phyloP scores from a whole-genome alignment of 1,140 invertebrate genomes.

The Caenorhabditis briggsae region DNA sequence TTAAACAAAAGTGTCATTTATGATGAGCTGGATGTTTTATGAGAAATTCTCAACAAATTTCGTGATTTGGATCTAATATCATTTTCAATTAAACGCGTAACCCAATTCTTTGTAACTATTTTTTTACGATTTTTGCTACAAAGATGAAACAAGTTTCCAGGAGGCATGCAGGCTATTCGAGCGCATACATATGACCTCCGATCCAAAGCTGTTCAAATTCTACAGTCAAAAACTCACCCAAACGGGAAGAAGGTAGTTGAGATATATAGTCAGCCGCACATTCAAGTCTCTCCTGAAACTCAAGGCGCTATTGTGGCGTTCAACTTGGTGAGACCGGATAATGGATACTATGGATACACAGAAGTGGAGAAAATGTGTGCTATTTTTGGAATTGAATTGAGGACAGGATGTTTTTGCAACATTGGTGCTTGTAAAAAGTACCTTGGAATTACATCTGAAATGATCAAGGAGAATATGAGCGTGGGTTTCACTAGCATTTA shows the following conservation, averaged over 20 bases:
- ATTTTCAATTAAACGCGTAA: too few species aligned
- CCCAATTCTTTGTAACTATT: too few species aligned
- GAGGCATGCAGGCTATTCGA: conserved; percentile 84
- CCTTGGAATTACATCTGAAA: conserved; percentile 83
- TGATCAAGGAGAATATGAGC: conserved; percentile 86
- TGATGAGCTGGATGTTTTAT: too few species aligned
- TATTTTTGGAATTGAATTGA: conserved; percentile 63
- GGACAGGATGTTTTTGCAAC: conserved; percentile 83
- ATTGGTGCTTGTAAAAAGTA: conserved; percentile 92
- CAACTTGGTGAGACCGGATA: conserved; percentile 86
- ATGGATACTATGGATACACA: conserved; percentile 87
- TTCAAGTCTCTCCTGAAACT: conserved; percentile 82
- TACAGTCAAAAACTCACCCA: conserved; percentile 83
- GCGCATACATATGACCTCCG: conserved; percentile 86
- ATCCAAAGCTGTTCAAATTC: conserved; percentile 83
- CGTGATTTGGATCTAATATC: too few species aligned
- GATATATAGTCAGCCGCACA: conserved; percentile 82
- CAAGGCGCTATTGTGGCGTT: conserved; percentile 92
- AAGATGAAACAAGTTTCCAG: conserved; percentile 78
- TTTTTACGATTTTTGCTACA: too few species aligned
- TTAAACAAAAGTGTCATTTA: too few species aligned
- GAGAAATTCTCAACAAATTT: too few species aligned
- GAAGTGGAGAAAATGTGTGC: conserved; percentile 81
- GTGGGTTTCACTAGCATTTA: too few species aligned
- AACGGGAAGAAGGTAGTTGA: conserved; percentile 84